phyloP scores from a whole-genome alignment of 2,113 vertebrate species.

The Ranitomeya imitator region DNA sequence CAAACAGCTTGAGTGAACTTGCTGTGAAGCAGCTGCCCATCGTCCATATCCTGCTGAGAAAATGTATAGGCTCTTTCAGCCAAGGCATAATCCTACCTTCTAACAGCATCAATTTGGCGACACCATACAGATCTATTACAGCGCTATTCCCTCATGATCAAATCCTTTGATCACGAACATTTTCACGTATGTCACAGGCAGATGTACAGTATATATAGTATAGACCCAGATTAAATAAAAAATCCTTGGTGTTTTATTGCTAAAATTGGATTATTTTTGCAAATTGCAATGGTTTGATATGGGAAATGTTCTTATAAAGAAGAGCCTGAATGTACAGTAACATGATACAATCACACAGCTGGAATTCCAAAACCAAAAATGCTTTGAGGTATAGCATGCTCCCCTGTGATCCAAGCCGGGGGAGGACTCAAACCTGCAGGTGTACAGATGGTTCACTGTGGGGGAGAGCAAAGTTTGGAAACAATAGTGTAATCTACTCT shows the following conservation, averaged over 20 bases:
- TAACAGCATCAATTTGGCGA: background rate
- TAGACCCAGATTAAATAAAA: background rate
- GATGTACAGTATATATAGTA: background rate
- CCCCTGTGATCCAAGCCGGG: background rate
- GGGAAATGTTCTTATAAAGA: background rate
- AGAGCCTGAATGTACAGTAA: background rate
- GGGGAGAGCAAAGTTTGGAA: background rate
- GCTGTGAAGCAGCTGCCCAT: background rate
- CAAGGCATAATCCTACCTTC: background rate
- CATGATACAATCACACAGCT: background rate
- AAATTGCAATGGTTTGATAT: background rate
- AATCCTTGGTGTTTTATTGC: background rate
- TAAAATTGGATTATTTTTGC: background rate
- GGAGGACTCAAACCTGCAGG: background rate
- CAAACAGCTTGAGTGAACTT: background rate
- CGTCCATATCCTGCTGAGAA: background rate
- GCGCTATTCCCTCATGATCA: background rate
- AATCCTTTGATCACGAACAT: background rate
- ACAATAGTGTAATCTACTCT: background rate
- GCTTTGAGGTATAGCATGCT: background rate
- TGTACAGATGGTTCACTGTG: background rate
- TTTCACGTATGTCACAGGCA: too few species aligned
- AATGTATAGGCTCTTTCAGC: slow-evolving; percentile 1
- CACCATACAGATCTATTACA: background rate
- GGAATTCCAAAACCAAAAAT: background rate